Base-by-base conservation (phyloP, 2,113 vertebrate genomes). In the Mohoua ochrocephala region DNA sequence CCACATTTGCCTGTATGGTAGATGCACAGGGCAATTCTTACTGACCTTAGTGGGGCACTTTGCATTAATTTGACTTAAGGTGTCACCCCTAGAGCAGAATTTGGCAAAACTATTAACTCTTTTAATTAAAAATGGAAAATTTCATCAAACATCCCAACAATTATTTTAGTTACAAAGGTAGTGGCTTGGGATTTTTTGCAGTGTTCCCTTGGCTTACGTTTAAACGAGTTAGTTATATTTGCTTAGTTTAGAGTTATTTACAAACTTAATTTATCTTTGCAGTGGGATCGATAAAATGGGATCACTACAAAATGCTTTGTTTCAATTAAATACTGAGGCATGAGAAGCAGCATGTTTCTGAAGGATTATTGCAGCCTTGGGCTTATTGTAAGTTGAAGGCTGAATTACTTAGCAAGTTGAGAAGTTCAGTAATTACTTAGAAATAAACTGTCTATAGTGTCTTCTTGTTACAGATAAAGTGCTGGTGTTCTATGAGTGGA, bases 331-430 rank as follows among this genome's bases (percentile, higher is more conserved):
- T 94, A 70, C 61, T 80, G 76, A 85, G 71, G 50, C 57, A 80
- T 47, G 50, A 87, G 50, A 65, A 76, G n/a, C 42, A 83, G 35
- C 63, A 47, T 82, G 31, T 93, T 93, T 95, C 75, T 83, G 63
- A 88, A 90, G 54, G 59, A 83, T 96, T 94, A 90, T 94, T 96
- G 75, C 59, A 91, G 91, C 94, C 93, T 94, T 88, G 82, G 96
- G 91, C 91, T 90, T 87, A 69, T 91, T 95, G 6, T 50, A 44
- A 94, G 61, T 85, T 87, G 78, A 93, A 90, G 74, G 67, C 57
- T 91, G 59, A 89, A 69, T 95, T 89, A 76, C 77, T 87, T 95
- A 85, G 41, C 57, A 73, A 91, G 81, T 90, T 73, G 61, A 54
- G 74, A 92, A 91, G 59, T 91, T 92, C 64, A 91, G 61, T 97